Evolutionary conservation across 2,888 invertebrate genomes (phyloP), one percentile per base, ranked within the genome.

Genomic region (Zygothrica quintamaculata): DNA sequence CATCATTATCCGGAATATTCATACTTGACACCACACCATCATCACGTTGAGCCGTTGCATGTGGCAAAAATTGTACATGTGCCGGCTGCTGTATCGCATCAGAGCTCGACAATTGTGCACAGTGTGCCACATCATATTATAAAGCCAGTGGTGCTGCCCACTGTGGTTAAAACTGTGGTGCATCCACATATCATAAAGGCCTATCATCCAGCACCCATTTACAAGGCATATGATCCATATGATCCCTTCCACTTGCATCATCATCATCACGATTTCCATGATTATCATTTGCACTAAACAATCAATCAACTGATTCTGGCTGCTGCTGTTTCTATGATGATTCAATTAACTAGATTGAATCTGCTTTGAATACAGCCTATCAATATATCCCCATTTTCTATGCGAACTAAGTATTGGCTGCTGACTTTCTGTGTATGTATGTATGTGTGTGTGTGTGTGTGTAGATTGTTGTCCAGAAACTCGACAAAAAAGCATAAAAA

Each of bases 1-100:
- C 89, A 89, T 39, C 88, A 86, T 15, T 88, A 79, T 40, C 77
- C 86, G 40, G 78, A 79, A 33, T 79, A 82, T 16, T 68, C 77
- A 2, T 46, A 74, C 2, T 43, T 69, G 22, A 57, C 66, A 1
- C 62, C 69, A 4, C 77, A 77, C 34, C 76, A 76, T 5, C 76
- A 77, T n/a, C 76, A 77, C n/a, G 59, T 84, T 15, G 84, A 89
- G 18, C 89, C 89, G 0, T 50, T 89, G 51, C 89, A 89, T 75
- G 72, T 89, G 48, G 84, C 89, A 46, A 89, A 89, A 46, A 84
- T 86, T 11, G 84, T 89, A 2, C 89, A 89, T 50, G 62, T 90
- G 3, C 90, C 90, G 0, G 88, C 90, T 0, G 90, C 90, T 5
- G 80, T 90, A 3, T 90, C 90, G n/a, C 90, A 90, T 58, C 89